These are phyloP conservation scores for Scelioninae gen. 2 DNA, from an alignment of 2,888 invertebrate genomes.

Conservation along the genomic window DNA sequence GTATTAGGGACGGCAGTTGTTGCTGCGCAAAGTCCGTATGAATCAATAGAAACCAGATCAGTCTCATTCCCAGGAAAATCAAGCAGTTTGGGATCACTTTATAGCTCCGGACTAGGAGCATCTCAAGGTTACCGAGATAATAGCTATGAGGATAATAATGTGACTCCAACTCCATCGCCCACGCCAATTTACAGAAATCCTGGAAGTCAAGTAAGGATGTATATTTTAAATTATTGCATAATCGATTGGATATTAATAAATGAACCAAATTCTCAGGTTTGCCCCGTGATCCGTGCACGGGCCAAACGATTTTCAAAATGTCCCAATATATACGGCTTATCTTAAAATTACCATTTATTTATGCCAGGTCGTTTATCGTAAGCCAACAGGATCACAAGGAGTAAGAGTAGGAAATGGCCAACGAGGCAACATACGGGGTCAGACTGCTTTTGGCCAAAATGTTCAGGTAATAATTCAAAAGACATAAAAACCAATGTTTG, in stretches of 20 bases:
- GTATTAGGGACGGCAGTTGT: slow-evolving; percentile 68
- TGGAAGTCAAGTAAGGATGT: slow-evolving; percentile 53
- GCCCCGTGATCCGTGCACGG: no score
- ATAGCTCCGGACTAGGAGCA: slow-evolving; percentile 66
- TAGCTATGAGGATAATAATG: slow-evolving; percentile 74
- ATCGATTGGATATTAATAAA: no score
- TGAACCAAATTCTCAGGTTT: no score
- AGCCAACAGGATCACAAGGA: slow-evolving; percentile 51
- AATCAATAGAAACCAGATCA: slow-evolving; percentile 68
- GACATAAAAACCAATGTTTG: no score
- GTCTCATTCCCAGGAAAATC: slow-evolving; percentile 70
- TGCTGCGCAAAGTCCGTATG: slow-evolving; percentile 69
- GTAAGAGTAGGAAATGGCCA: slow-evolving; percentile 49
- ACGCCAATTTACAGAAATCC: slow-evolving; percentile 69
- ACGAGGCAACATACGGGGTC: slow-evolving; percentile 52
- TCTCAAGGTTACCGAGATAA: slow-evolving; percentile 72
- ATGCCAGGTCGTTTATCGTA: slow-evolving; percentile 54
- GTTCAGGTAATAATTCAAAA: slow-evolving; percentile 17
- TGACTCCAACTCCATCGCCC: slow-evolving; percentile 73
- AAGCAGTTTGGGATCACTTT: slow-evolving; percentile 70
- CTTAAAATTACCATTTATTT: background rate
- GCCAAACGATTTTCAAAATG: no score
- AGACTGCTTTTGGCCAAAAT: slow-evolving; percentile 50
- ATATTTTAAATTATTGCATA: no score
- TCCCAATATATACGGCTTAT: no score